phyloP scores from a whole-genome alignment of 2,113 vertebrate species.

The Marcusenius ussheri region DNA sequence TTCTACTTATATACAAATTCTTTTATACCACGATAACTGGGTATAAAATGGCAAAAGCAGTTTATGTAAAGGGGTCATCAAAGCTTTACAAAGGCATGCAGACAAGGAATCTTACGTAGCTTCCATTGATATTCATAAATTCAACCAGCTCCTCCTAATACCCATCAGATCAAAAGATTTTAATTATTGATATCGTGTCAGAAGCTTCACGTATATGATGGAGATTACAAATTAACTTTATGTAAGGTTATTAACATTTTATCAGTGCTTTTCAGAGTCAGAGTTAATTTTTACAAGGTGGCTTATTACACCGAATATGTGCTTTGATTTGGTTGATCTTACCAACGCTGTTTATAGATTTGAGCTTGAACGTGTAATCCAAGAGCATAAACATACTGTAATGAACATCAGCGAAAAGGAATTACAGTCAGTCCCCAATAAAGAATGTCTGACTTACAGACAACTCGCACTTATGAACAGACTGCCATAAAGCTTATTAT shows the following conservation, averaged over 20 bases:
- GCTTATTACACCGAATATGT: neutral
- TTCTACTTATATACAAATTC: neutral
- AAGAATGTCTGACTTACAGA: neutral
- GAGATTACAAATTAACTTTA: conserved; percentile 18
- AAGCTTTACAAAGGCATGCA: conserved; percentile 11
- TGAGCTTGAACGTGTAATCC: neutral
- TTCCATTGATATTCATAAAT: conserved; percentile 17
- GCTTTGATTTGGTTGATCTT: neutral
- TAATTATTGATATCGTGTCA: conserved; percentile 20
- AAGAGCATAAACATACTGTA: neutral
- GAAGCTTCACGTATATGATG: conserved; percentile 3
- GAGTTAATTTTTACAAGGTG: neutral
- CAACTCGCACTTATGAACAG: neutral
- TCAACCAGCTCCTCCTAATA: conserved; percentile 2
- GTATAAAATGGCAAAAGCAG: conserved; percentile 12
- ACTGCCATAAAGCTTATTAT: neutral
- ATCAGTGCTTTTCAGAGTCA: neutral
- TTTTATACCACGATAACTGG: neutral
- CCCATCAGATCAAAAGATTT: conserved; percentile 19
- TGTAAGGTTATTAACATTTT: conserved; percentile 3
- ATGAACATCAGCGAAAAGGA: neutral
- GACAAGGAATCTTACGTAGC: neutral
- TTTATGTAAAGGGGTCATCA: conserved; percentile 11
- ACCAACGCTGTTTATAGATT: neutral
- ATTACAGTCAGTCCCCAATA: neutral